A percentile compares a stretch with the other conserved stretches of the same genome.
Evolutionary conservation across 1,140 invertebrate species (phyloP).

Genomic region (Hormaphis cornu): DNA sequence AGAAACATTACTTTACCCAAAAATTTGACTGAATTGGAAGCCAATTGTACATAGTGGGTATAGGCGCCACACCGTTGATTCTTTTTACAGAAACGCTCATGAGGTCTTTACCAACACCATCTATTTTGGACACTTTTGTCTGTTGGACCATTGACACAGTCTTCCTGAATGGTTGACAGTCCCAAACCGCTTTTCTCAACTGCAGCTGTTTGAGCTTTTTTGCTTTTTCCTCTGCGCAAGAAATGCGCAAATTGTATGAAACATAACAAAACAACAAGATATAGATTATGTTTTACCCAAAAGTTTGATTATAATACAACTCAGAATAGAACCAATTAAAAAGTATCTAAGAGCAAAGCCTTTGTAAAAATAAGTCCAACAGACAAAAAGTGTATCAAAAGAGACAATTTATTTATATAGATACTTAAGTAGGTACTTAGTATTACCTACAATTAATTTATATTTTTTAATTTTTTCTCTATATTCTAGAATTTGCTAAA

Average conservation of each 20-base stretch:
- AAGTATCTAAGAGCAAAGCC: too few species aligned
- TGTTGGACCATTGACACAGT: conserved; percentile 13
- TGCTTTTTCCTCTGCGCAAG: conserved; percentile 31
- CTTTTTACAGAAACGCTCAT: conserved; percentile 63
- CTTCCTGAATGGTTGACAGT: conserved; percentile 45
- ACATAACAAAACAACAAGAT: too few species aligned
- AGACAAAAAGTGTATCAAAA: too few species aligned
- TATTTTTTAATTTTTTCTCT: too few species aligned
- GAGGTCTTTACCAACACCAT: conserved; percentile 41
- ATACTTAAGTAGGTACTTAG: too few species aligned
- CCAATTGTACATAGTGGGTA: conserved; percentile 97
- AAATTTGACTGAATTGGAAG: conserved; percentile 95
- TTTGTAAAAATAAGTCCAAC: too few species aligned
- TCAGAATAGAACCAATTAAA: too few species aligned
- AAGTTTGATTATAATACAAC: too few species aligned
- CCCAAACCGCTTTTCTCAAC: conserved; percentile 60
- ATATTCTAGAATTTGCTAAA: too few species aligned
- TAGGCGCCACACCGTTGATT: conserved; percentile 80
- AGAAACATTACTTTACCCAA: conserved; percentile 56
- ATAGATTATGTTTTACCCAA: too few species aligned
- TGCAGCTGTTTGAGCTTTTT: conserved; percentile 53
- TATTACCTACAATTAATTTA: too few species aligned
- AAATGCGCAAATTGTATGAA: neutral
- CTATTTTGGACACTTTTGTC: conserved; percentile 5
- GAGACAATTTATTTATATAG: too few species aligned